Evolutionary conservation across 2,888 invertebrate species (phyloP).

Genomic region (Pandemis cinnamomeana): DNA sequence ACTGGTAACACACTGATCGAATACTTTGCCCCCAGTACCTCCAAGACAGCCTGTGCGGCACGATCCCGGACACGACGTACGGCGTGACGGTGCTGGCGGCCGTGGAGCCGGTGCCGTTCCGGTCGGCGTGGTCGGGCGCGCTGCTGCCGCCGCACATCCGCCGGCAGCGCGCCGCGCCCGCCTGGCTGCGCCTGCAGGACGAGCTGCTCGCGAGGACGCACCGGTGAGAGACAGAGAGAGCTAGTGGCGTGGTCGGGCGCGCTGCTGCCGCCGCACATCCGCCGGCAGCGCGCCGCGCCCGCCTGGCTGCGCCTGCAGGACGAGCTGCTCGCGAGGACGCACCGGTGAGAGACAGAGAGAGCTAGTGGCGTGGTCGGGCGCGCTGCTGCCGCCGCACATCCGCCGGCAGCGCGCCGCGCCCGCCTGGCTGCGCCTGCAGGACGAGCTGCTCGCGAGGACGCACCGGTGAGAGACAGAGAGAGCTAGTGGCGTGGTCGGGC

Average conservation of each 20-base stretch:
- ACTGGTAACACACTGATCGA: no score
- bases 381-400: conserved; percentile 93
- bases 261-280: conserved; percentile 92
- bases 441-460: conserved; percentile 85
- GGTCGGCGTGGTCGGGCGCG: conserved; percentile 89
- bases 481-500: conserved; percentile 84
- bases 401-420: conserved; percentile 88
- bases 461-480: conserved; percentile 66
- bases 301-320: conserved; percentile 89
- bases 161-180: conserved; percentile 87
- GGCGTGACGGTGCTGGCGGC: conserved; percentile 82
- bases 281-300: conserved; percentile 88
- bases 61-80: conserved; percentile 64
- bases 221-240: conserved; percentile 55
- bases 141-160: conserved; percentile 93
- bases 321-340: conserved; percentile 84
- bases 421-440: conserved; percentile 88
- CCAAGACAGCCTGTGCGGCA: conserved; percentile 72
- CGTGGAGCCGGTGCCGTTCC: conserved; percentile 82
- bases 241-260: conserved; percentile 86
- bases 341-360: conserved; percentile 62
- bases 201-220: conserved; percentile 85
- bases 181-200: conserved; percentile 89
- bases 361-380: conserved; percentile 85
- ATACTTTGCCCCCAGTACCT: conserved; percentile 74